Conservation (phyloP, 2,888 invertebrate species). For the Hydraecia micacea region DNA sequence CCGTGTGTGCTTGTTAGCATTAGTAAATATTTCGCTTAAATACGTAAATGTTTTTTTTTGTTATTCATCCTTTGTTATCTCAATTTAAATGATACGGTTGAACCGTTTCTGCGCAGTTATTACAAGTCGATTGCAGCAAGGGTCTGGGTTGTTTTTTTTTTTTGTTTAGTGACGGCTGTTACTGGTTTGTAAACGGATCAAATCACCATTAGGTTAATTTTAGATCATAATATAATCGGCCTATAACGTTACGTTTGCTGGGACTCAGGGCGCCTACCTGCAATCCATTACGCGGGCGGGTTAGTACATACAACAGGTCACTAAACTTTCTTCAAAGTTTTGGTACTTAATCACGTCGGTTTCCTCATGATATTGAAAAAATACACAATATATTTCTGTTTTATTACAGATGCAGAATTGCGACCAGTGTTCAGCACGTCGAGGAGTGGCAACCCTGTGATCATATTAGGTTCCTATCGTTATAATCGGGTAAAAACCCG, state of each 20-base stretch:
- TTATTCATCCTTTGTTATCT: not conserved
- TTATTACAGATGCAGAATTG: constrained; percentile 12
- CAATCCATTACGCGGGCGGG: not conserved
- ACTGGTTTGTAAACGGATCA: not conserved
- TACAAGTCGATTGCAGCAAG: not conserved
- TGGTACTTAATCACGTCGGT: no score
- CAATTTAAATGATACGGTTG: not conserved
- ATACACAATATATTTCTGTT: not conserved
- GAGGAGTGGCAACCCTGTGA: constrained; percentile 18
- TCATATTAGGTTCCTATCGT: not conserved
- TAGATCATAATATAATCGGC: not conserved
- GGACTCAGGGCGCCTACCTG: not conserved
- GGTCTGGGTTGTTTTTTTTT: no score
- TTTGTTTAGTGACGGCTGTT: no score
- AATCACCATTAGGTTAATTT: not conserved
- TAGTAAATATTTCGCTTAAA: not conserved
- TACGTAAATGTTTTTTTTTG: not conserved
- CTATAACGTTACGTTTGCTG: not conserved
- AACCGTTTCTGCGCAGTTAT: not conserved
- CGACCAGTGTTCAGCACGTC: constrained; percentile 33
- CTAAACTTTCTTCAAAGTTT: no score
- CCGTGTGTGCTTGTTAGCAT: constrained; percentile 1
- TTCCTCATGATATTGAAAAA: not conserved
- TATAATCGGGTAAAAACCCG: not conserved
- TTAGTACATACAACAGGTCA: not conserved